A percentile compares a stretch with the other conserved stretches of the same genome.
Conservation (phyloP, 2,797 vertebrate species). For the Merluccius polli region DNA sequence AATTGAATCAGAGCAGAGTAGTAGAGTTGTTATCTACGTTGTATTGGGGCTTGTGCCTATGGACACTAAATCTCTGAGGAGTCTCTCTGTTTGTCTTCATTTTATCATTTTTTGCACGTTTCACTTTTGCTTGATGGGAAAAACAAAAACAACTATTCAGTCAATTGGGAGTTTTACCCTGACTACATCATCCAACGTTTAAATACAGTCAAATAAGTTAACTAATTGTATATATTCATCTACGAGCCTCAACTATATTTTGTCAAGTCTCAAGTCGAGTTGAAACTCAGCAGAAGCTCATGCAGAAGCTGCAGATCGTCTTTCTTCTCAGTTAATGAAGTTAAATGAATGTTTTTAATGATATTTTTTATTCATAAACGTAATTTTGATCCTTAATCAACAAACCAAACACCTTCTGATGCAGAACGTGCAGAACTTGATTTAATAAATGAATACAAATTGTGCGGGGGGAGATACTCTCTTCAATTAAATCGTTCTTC, state of each 20-base stretch:
- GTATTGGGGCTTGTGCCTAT: not conserved
- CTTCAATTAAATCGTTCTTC: not conserved
- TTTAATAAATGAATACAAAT: not conserved
- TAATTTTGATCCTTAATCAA: not conserved
- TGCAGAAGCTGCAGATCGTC: conserved; percentile 7
- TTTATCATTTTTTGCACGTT: conserved; percentile 22
- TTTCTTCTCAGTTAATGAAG: not conserved
- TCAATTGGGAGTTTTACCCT: not conserved
- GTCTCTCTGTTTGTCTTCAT: conserved; percentile 1
- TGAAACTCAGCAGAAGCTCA: not conserved
- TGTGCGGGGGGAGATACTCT: not conserved
- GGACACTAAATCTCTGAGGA: not conserved
- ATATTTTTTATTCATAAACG: too few relatives aligned
- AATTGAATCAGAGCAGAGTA: too few relatives aligned
- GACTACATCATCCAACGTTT: not conserved
- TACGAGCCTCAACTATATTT: not conserved
- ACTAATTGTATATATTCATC: not conserved
- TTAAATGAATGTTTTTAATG: too few relatives aligned
- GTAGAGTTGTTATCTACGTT: not conserved
- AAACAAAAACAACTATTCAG: not conserved
- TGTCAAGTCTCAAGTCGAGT: not conserved
- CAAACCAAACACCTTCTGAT: not conserved
- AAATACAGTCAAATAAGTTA: not conserved
- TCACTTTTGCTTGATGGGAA: not conserved
- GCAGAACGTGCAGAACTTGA: not conserved